Evolutionary conservation across 1,140 invertebrate genomes (phyloP), one percentile per base, ranked within the genome.

Genomic region (Lordiphosa stackelbergi): DNA sequence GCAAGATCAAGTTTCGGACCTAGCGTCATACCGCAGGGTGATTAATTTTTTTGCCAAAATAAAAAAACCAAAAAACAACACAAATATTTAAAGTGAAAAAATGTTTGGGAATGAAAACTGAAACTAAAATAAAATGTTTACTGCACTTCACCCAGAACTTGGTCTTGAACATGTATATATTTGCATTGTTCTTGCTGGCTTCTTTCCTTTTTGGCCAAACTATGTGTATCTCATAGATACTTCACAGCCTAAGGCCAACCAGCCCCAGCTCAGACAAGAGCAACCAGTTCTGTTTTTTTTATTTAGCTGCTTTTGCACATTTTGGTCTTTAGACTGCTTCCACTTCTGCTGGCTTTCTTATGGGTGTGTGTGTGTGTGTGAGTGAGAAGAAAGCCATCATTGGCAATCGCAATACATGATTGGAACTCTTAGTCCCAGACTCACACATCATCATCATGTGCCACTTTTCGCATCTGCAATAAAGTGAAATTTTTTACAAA

Each of bases 341-440:
- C 48, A 16, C 40, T 11, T 46, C 52, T 42, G 4, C 52, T 13
- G 6, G 34, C 22, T 24, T 9, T 28, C 13, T 11, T 54, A 36
- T 12, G 24, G 41, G 31, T 42, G 42, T 51, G 42, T 34, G 31
- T 51, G 47, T 28, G 13, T 24, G 28, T 42, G 35, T 58, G 54
- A 53, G 63, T 55, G 58, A 77, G 66, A 79, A 78, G 73, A 78
- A 78, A 78, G 73, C 71, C 75, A 77, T 42, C 59, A 63, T 78
- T 78, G 73, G 73, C 73, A 79, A 79, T 79, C 71, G 71, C 69
- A 57, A 59, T 66, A 68, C 81, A 81, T 81, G 77, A 81, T 81
- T 61, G 77, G 66, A 83, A 79, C 74, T 62, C 65, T 38, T 64
- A 41, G 54, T 35, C 43, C 8, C 42, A 45, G n/a, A 45, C 22